Evolutionary conservation across 1,140 invertebrate genomes (phyloP).

Genomic region (Cheumatopsyche charites): DNA sequence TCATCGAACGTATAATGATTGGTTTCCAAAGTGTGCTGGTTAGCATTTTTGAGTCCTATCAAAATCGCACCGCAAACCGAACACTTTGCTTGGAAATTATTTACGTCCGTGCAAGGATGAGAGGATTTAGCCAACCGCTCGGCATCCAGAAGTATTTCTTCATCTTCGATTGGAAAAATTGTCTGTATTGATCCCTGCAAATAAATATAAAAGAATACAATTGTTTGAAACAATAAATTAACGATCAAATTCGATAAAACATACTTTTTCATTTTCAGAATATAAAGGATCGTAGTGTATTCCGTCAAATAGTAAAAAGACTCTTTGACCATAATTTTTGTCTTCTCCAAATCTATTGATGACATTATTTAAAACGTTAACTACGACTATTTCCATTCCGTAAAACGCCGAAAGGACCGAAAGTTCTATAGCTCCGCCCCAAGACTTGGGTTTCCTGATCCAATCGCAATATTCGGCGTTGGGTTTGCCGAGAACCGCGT

Average conservation of each 20-base stretch:
- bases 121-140: conserved; percentile 72
- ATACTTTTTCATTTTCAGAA: conserved; percentile 65
- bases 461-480: conserved; percentile 87
- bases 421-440: conserved; percentile 94
- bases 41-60: conserved; percentile 79
- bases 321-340: conserved; percentile 80
- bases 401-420: conserved; percentile 88
- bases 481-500: conserved; percentile 85
- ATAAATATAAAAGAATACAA: conserved; percentile 34
- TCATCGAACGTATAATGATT: conserved; percentile 90
- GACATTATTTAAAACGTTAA: conserved; percentile 87
- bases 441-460: conserved; percentile 83
- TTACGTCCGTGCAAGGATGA: conserved; percentile 87
- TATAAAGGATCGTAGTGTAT: conserved; percentile 96
- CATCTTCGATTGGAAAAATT: conserved; percentile 79
- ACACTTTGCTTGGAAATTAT: conserved; percentile 85
- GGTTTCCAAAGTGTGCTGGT: conserved; percentile 82
- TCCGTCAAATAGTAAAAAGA: conserved; percentile 93
- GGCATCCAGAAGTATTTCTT: conserved; percentile 75
- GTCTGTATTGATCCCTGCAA: conserved; percentile 73
- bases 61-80: conserved; percentile 76
- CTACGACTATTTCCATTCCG: conserved; percentile 90
- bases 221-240: neutral
- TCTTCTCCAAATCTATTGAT: conserved; percentile 96
- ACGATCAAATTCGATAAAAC: neutral